Base-by-base conservation (phyloP, 2,113 vertebrate species). In the Reinhardtius hippoglossoides region DNA sequence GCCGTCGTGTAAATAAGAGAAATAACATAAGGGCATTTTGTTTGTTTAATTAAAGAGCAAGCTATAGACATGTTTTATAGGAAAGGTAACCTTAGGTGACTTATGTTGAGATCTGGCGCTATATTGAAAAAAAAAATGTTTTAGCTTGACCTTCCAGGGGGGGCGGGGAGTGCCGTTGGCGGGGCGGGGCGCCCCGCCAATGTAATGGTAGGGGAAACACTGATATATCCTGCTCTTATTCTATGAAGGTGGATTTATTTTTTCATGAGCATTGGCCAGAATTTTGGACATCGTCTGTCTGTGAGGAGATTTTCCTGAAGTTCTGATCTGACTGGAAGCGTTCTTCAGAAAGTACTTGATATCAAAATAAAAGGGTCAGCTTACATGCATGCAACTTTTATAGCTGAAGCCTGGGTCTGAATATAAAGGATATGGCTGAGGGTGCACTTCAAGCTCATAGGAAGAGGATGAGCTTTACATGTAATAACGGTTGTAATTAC, bases 211-310 rank as follows among this genome's bases (percentile, higher is more conserved):
- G n/a, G n/a, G n/a, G n/a, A n/a, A n/a, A n/a, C n/a, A n/a, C n/a
- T n/a, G n/a, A n/a, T n/a, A n/a, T 84, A 87, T 90, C 74, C 78
- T 12, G 59, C 69, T 84, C 54, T 72, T 55, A 55, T 86, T 88
- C 80, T 87, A 77, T 87, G 67, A 88, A 74, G 82, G 74, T 35
- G 6, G 3, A 44, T 78, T 83, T 24, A 75, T 57, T 86, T 65
- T 87, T 84, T 85, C 7, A 84, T 85, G 78, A 89, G 55, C 9
- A 2, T 18, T 23, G 59, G 55, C 42, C 61, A 26, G 44, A 58
- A 14, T 73, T 75, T 71, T 56, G 74, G 71, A 81, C 71, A 67
- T 31, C 5, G 3, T 4, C 31, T 52, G 46, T 58, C 61, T 60
- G 27, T 15, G 52, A 50, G 37, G n/a, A 74, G 57, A 54, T 78